These are phyloP conservation scores for Oceanites oceanicus DNA, from an alignment of 2,113 vertebrate species.

Conservation along the genomic window DNA sequence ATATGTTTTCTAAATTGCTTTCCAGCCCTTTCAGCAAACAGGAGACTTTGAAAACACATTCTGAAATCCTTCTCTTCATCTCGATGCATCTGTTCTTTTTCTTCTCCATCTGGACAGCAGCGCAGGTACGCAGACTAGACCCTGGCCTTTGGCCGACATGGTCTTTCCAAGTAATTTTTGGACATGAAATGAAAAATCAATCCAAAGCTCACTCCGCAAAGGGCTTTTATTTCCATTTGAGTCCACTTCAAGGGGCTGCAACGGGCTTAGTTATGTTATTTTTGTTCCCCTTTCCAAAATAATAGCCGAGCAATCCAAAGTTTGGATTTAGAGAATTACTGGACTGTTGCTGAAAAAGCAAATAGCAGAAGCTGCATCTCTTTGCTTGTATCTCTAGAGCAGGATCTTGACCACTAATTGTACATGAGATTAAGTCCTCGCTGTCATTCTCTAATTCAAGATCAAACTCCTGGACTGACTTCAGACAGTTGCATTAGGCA, in stretches of 20 bases:
- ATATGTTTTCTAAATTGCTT: constrained; percentile 42
- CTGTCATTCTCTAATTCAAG: neutral
- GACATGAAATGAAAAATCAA: constrained; percentile 12
- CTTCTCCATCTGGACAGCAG: constrained; percentile 39
- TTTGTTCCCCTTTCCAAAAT: constrained; percentile 55
- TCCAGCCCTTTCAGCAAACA: constrained; percentile 1
- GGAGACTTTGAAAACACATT: constrained; percentile 45
- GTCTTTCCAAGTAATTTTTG: constrained; percentile 68
- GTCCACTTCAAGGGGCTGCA: constrained; percentile 73
- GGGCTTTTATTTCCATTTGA: constrained; percentile 76
- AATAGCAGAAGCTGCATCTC: neutral
- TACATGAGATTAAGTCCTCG: neutral
- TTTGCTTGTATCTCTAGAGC: neutral
- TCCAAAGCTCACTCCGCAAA: constrained; percentile 71
- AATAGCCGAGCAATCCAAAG: neutral
- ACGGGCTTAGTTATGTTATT: constrained; percentile 38
- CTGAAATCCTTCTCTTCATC: constrained; percentile 23
- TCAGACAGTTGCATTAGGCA: neutral
- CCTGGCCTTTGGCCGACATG: constrained; percentile 32
- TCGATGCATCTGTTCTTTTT: constrained; percentile 13
- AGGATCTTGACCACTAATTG: neutral
- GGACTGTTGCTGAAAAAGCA: neutral
- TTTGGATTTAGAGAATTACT: constrained; percentile 38
- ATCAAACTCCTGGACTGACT: constrained; percentile 23
- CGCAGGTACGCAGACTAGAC: constrained; percentile 1